Evolutionary conservation across 2,797 vertebrate species (phyloP), one percentile per base, ranked within the genome.

Genomic region (Synanceia verrucosa): DNA sequence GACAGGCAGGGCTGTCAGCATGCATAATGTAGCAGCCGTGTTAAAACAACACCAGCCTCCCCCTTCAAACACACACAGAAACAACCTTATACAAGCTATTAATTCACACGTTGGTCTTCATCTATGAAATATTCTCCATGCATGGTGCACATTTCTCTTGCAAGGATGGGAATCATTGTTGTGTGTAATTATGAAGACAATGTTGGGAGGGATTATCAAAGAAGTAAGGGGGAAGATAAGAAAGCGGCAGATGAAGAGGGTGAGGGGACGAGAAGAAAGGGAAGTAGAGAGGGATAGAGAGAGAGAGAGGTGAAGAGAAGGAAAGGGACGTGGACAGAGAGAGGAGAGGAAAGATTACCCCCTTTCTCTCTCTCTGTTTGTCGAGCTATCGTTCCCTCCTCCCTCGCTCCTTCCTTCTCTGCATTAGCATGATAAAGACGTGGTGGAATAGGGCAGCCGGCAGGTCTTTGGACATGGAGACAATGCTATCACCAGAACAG

Each of bases 161-260:
- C 82, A 61, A 81, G 84, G 90, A 90, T 86, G 86, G 85, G 88
- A 91, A 89, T 92, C 90, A 89, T 89, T 91, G 91, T 92, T 91
- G 91, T 93, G 91, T 93, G 91, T 93, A 93, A 93, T 92, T 93
- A 91, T 88, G 88, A 91, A 91, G 89, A 93, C 91, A 93, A 91
- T 93, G 90, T 91, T 90, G 83, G 68, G 73, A 88, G 87, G 90
- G 90, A 93, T 93, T 93, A 93, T 92, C 90, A 92, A 91, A 92
- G 89, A 89, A 91, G 88, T 88, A 82, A 82, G 82, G 88, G 69
- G 74, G 72, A 16, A 85, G 91, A 92, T 91, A 91, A 92, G 90
- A 75, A 79, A 82, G 88, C 85, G 70, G 87, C 85, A 80, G 82
- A 91, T 91, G 89, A 89, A 90, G 90, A 89, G 88, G 88, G 87